phyloP scores from a whole-genome alignment of 2,888 invertebrate genomes.

The Cataglyphis albicans region DNA sequence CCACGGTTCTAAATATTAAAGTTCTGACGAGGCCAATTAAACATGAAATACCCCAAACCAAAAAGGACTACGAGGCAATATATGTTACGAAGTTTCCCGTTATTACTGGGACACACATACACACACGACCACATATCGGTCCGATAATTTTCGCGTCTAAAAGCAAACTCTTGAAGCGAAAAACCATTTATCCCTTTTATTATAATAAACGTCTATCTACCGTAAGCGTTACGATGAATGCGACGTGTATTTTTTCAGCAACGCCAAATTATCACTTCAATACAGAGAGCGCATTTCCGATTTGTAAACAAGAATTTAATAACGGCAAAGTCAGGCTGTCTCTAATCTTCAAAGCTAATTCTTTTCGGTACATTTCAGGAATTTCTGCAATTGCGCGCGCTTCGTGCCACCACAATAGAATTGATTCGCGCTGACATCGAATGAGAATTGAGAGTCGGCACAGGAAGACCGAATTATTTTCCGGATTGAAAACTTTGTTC shows the following conservation, averaged over 20 bases:
- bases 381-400: slow-evolving; percentile 41
- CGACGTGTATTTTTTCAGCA: no score
- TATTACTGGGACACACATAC: neutral
- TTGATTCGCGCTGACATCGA: slow-evolving; percentile 20
- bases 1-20: slow-evolving; percentile 39
- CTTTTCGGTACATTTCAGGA: slow-evolving; percentile 51
- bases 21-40: slow-evolving; percentile 35
- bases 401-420: slow-evolving; percentile 1
- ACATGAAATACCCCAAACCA: slow-evolving; percentile 10
- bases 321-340: slow-evolving; percentile 30
- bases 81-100: slow-evolving; percentile 15
- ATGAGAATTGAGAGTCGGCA: slow-evolving; percentile 15
- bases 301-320: slow-evolving; percentile 54
- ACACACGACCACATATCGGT: neutral
- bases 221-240: neutral
- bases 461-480: slow-evolving; percentile 25
- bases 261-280: neutral
- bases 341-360: slow-evolving; percentile 38
- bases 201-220: neutral
- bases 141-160: neutral
- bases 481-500: slow-evolving; percentile 13
- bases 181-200: neutral
- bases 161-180: neutral
- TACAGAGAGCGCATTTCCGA: slow-evolving; percentile 17
- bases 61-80: neutral